A percentile compares a stretch with the other conserved stretches of the same genome.
phyloP scores from a whole-genome alignment of 2,113 vertebrate genomes.

The Grammatotria lemairii region DNA sequence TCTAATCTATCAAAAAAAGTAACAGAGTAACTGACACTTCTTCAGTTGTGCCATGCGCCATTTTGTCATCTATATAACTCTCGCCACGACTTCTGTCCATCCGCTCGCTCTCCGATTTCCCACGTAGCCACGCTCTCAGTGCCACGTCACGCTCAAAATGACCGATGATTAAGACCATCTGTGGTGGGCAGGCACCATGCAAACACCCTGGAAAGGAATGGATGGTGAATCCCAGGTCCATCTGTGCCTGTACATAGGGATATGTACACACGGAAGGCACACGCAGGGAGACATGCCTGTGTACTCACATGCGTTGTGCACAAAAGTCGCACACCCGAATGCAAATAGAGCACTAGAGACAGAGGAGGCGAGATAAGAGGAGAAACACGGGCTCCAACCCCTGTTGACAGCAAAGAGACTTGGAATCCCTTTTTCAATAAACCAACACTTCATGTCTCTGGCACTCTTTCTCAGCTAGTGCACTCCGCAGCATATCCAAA shows the following conservation, averaged over 20 bases:
- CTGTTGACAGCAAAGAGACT: neutral
- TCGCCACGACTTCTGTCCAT: neutral
- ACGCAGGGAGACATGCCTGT: neutral
- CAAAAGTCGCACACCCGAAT: neutral
- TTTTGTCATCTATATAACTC: neutral
- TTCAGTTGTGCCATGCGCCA: neutral
- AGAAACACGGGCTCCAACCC: neutral
- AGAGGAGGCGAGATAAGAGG: neutral
- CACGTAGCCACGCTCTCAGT: neutral
- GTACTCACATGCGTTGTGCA: neutral
- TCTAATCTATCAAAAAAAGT: neutral
- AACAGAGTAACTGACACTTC: neutral
- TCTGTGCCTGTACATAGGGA: constrained; percentile 20
- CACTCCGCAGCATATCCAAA: constrained; percentile 20
- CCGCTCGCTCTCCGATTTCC: neutral
- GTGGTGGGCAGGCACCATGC: constrained; percentile 9
- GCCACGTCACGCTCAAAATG: constrained; percentile 26
- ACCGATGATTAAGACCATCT: constrained; percentile 53
- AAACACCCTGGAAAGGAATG: constrained; percentile 13
- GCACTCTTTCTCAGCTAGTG: constrained; percentile 1
- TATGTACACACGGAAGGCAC: neutral
- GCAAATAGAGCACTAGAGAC: neutral
- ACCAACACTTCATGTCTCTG: constrained; percentile 24
- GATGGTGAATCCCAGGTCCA: constrained; percentile 29
- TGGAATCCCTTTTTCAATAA: constrained; percentile 7